A percentile compares a stretch with the other conserved stretches of the same genome.
These are phyloP conservation scores for human (Homo sapiens) DNA, from an alignment of 2,113 vertebrate genomes.

Conservation along the genomic window DNA sequence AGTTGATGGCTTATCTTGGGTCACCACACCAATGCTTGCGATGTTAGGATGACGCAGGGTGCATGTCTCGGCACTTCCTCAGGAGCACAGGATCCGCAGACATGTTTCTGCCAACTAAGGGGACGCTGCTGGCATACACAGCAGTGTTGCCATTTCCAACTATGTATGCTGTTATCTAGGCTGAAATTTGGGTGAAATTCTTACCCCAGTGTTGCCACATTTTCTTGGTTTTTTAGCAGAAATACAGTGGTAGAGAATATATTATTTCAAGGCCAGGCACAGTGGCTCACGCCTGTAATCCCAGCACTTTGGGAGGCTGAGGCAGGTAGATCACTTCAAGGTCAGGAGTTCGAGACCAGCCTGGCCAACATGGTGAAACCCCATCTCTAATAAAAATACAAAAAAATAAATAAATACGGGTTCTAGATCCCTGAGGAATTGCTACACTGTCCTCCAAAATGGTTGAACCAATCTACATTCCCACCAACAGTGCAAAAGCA, in stretches of 20 bases:
- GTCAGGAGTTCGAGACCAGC: too few relatives aligned
- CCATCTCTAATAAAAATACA: too few relatives aligned
- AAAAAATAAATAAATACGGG: too few relatives aligned
- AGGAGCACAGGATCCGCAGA: neutral
- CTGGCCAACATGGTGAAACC: too few relatives aligned
- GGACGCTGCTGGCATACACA: neutral
- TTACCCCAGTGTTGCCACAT: neutral
- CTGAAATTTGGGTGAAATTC: neutral
- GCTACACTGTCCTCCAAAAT: too few relatives aligned
- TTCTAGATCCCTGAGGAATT: too few relatives aligned
- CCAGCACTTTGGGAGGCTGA: too few relatives aligned
- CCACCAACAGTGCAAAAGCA: too few relatives aligned
- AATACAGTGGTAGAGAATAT: neutral
- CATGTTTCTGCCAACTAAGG: neutral
- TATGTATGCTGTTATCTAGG: neutral
- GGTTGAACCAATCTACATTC: too few relatives aligned
- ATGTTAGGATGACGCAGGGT: neutral
- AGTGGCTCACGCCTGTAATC: too few relatives aligned
- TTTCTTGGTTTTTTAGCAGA: constrained; percentile 16
- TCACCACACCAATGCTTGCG: fast-evolving
- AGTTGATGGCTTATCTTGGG: neutral
- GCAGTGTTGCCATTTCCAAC: neutral
- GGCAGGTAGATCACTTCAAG: too few relatives aligned
- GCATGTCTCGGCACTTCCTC: neutral
- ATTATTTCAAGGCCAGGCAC: too few relatives aligned